A percentile compares a stretch with the other conserved stretches of the same genome.
Evolutionary conservation across 2,113 vertebrate genomes (phyloP).

Genomic region (Cathartes aura): DNA sequence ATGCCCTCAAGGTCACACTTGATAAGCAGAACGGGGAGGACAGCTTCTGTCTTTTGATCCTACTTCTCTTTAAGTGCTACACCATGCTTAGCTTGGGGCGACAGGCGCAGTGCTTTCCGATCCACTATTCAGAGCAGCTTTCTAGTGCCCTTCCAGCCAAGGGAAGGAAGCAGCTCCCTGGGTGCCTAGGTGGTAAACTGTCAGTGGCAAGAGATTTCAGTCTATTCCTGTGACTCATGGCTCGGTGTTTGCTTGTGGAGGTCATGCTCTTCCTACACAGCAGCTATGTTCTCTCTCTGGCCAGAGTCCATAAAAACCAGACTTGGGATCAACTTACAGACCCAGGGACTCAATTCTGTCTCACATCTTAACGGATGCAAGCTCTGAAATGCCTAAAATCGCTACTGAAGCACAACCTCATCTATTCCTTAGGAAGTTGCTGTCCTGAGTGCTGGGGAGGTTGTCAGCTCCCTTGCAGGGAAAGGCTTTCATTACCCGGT

Average conservation of each 20-base stretch:
- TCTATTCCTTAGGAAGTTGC: background rate
- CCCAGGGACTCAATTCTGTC: background rate
- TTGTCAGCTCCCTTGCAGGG: background rate
- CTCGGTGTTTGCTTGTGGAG: background rate
- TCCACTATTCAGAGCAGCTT: background rate
- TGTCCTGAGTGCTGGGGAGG: conserved; percentile 21
- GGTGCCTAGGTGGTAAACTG: background rate
- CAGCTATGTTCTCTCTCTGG: background rate
- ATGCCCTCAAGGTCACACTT: background rate
- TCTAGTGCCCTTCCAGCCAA: background rate
- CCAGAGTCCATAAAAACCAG: background rate
- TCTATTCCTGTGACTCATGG: background rate
- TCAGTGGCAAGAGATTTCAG: background rate
- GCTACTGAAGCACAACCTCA: background rate
- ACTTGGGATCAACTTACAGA: background rate
- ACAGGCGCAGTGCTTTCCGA: background rate
- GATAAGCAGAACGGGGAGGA: background rate
- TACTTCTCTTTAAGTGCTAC: background rate
- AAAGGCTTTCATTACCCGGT: background rate
- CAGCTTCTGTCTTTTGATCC: background rate
- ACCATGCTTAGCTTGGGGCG: rapidly evolving
- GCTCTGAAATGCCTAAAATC: background rate
- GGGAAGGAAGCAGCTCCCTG: rapidly evolving
- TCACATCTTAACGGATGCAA: background rate
- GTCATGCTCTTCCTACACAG: background rate